Evolutionary conservation across 2,888 invertebrate genomes (phyloP), one percentile per base, ranked within the genome.

Genomic region (Ichneumoninae sp.): DNA sequence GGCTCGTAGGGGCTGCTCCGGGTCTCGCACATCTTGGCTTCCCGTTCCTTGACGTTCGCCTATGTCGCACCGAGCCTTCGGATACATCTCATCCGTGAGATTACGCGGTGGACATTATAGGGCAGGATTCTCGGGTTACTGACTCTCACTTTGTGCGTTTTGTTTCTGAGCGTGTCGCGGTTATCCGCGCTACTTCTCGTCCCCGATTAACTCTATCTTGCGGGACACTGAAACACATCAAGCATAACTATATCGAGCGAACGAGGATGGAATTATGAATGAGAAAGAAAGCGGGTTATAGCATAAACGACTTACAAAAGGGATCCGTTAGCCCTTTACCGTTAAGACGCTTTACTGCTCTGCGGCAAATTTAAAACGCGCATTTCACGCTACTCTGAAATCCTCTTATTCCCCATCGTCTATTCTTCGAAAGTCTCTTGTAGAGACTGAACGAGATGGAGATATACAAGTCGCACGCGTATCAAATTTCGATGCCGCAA

Each of bases 21-120:
- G n/a, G 13, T 30, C 30, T 30, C 70, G 88, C 87, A 86, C 83
- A 86, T 83, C 83, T 79, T 79, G 88, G 88, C 88, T 88, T 88
- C 88, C 81, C 85, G 68, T 70, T 78, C 65, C 57, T 66, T 52
- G 54, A 76, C 66, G 76, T 40, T 65, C 52, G 40, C 40, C 76
- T 52, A 76, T 66, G 66, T 76, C 76, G 52, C 22, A 65, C 54
- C 44, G 66, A 66, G 66, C 66, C 76, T 33, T 40, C 52, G 66
- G 47, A 44, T 65, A 76, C 40, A 76, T 76, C 52, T 76, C 76
- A 76, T 76, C 66, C 66, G 76, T 65, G 54, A 76, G 76, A 76
- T 76, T 76, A 76, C 76, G 76, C 36, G 54, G 36, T 66, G 40
- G 13, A n/a, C 57, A 33, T 63, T 63, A 65, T 65, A 52, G 76